Conservation (phyloP, 2,113 vertebrate species). For the Hymenochirus boettgeri region DNA sequence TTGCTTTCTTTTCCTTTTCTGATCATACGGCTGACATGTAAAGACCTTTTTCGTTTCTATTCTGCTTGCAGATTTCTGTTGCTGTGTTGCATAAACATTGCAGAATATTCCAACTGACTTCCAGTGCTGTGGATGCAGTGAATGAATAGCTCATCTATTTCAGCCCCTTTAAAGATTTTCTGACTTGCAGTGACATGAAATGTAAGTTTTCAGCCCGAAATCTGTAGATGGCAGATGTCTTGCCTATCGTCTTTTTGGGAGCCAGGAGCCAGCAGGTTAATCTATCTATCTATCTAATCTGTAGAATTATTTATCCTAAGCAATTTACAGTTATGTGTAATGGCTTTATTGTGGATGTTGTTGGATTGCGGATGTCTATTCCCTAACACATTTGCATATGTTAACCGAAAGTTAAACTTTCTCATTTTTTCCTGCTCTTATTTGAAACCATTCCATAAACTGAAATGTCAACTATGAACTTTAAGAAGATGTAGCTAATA, state of each 20-base stretch:
- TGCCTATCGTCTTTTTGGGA: conserved; percentile 29
- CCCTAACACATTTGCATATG: neutral
- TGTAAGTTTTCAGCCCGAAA: conserved; percentile 38
- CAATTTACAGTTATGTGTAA: neutral
- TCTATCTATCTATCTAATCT: neutral
- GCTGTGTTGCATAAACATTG: conserved; percentile 14
- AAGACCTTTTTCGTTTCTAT: conserved; percentile 4
- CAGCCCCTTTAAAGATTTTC: conserved; percentile 21
- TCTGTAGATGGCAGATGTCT: conserved; percentile 31
- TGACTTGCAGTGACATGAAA: conserved; percentile 34
- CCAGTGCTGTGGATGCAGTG: conserved; percentile 6
- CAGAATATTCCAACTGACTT: conserved; percentile 31
- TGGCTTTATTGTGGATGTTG: neutral
- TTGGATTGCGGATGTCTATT: conserved; percentile 28
- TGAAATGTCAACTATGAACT: too few relatives aligned
- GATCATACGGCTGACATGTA: conserved; percentile 14
- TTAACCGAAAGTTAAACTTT: neutral
- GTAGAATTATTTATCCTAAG: neutral
- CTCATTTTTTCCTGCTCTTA: neutral
- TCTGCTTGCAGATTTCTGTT: conserved; percentile 21
- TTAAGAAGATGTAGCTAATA: neutral
- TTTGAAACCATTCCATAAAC: too few relatives aligned
- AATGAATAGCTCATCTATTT: conserved; percentile 17
- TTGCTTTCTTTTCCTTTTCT: conserved; percentile 14
- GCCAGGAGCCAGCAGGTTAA: conserved; percentile 51